These are phyloP conservation scores for Fulmarus glacialis DNA, from an alignment of 2,113 vertebrate species.

Conservation along the genomic window DNA sequence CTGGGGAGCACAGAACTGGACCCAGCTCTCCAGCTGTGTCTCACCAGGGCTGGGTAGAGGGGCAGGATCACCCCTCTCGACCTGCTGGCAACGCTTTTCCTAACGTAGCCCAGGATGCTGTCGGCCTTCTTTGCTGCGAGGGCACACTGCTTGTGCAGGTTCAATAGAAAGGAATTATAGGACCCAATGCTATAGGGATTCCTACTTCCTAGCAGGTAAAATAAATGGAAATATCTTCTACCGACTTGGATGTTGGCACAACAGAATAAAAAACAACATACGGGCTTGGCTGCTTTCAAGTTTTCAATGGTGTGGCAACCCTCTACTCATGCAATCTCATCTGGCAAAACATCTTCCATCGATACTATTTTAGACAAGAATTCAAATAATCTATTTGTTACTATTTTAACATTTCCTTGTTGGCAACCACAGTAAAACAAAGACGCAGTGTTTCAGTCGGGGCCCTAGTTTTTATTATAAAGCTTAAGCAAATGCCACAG, in stretches of 20 bases:
- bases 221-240: not conserved
- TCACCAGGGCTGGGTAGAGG: not conserved
- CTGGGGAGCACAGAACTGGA: not conserved
- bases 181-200: not conserved
- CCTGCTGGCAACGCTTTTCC: not conserved
- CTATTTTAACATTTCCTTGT: slow-evolving; percentile 3
- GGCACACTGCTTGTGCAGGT: not conserved
- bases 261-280: not conserved
- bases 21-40: not conserved
- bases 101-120: not conserved
- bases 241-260: not conserved
- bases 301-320: not conserved
- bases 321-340: not conserved
- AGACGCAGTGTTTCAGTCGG: not conserved
- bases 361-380: not conserved
- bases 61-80: accelerated
- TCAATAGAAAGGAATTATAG: not conserved
- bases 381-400: slow-evolving; percentile 3
- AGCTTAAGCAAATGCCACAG: slow-evolving; percentile 22
- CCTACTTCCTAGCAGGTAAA: not conserved
- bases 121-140: not conserved
- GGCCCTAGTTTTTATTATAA: not conserved
- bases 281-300: not conserved
- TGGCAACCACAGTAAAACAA: slow-evolving; percentile 7
- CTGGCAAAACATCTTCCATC: not conserved